Evolutionary conservation across 2,888 invertebrate species (phyloP), one percentile per base, ranked within the genome.

Genomic region (Melipona bicolor): DNA sequence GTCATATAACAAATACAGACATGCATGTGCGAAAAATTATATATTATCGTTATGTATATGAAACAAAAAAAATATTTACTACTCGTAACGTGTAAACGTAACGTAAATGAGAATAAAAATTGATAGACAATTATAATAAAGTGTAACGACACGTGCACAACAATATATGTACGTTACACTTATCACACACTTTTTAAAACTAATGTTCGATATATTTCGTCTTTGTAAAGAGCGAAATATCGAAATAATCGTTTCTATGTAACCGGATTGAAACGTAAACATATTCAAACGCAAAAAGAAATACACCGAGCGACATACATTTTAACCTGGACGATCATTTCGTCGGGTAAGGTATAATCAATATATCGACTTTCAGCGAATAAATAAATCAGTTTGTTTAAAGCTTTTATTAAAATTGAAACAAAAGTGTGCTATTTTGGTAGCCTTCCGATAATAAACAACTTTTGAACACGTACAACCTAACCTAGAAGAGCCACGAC

Each of bases 401-500:
- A 24, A 3, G 17, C 21, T 13, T 17, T 43, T 3, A 21, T 19
- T n/a, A 1, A 17, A 70, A 36, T 24, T 4, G 17, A 64, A n/a
- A 54, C n/a, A 54, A 21, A n/a, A 17, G 6, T 13, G 11, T 27
- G 4, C 4, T 32, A 27, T 15, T 75, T 67, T 3, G 32, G 24
- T 43, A 54, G 36, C 4, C 4, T 21, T 24, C 52, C 43, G 61
- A 36, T 11, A 76, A 70, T 64, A 73, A 79, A 79, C 72, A 83
- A 76, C 52, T 64, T 83, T 79, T 27, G 61, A 76, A 77, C 43
- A 15, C n/a, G 49, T 27, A 83, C 43, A 43, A 43, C 85, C 68
- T 85, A 85, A 85, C 85, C 85, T 85, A 64, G 54, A 79, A 71
- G 13, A 4, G 43, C 36, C 13, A 62, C 49, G 61, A 19, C 4